Conservation (phyloP, 2,113 vertebrate species). For the Excalfactoria chinensis region DNA sequence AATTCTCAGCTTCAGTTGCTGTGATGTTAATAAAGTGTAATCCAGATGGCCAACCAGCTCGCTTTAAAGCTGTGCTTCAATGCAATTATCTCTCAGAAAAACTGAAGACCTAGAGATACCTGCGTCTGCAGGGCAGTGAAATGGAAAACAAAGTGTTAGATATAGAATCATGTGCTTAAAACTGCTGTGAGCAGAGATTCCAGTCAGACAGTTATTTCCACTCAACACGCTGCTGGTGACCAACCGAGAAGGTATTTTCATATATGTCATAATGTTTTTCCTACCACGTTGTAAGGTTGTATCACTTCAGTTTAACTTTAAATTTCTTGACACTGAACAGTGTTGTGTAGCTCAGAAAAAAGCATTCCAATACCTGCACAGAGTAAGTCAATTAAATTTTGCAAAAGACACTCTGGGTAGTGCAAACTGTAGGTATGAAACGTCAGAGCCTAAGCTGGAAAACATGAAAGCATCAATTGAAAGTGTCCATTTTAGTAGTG, state of each 20-base stretch:
- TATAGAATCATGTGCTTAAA: not conserved
- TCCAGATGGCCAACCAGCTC: slow-evolving; percentile 19
- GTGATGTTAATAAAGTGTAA: not conserved
- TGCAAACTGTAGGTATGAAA: not conserved
- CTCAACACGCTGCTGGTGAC: not conserved
- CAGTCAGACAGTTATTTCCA: not conserved
- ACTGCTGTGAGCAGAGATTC: not conserved
- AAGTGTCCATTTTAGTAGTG: not conserved
- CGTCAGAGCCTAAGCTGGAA: not conserved
- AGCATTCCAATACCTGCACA: not conserved
- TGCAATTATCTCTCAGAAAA: not conserved
- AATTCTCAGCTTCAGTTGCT: slow-evolving; percentile 14
- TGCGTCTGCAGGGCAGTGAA: not conserved
- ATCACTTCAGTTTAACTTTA: not conserved
- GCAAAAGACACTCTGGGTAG: not conserved
- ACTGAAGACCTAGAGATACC: not conserved
- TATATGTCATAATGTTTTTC: not conserved
- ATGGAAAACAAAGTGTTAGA: not conserved
- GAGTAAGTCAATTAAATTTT: not conserved
- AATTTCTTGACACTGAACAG: not conserved
- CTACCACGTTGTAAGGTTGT: not conserved
- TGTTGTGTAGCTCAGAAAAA: not conserved
- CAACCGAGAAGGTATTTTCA: not conserved
- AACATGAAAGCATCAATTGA: not conserved
- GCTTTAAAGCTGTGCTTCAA: not conserved